A percentile compares a stretch with the other conserved stretches of the same genome.
Evolutionary conservation across 37 sponge, comb jelly and placozoan species (phyloP).

Genomic region (Ephydatia muelleri): DNA sequence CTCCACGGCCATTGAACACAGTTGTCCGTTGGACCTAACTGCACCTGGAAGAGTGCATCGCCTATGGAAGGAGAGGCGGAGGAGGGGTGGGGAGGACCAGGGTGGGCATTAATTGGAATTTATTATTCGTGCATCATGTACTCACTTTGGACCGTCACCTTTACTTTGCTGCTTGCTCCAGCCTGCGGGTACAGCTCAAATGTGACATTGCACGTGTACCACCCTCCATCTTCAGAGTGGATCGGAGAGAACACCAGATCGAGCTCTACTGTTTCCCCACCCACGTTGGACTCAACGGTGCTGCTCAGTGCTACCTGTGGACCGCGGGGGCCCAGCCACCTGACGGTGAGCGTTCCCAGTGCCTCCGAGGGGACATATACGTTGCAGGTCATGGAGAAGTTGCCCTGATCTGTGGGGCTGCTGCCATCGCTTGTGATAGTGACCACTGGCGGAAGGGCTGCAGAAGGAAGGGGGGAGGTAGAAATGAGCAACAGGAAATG

Average conservation of each 20-base stretch:
- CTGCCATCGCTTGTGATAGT: background rate
- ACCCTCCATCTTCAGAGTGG: background rate
- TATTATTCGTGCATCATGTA: background rate
- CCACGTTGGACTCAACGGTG: background rate
- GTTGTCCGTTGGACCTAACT: background rate
- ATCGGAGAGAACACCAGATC: background rate
- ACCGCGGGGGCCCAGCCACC: background rate
- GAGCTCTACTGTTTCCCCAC: background rate
- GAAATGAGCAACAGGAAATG: background rate
- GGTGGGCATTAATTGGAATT: background rate
- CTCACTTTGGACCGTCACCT: background rate
- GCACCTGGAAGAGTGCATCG: background rate
- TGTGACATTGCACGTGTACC: background rate
- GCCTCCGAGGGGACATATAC: background rate
- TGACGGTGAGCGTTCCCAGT: background rate
- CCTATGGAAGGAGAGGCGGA: too few relatives aligned
- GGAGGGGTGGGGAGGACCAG: background rate
- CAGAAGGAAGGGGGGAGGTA: background rate
- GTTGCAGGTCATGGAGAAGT: background rate
- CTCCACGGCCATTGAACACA: background rate
- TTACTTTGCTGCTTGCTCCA: background rate
- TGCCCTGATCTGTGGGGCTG: background rate
- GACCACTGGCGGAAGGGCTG: background rate
- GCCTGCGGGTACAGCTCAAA: background rate
- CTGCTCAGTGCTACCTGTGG: background rate